Evolutionary conservation across 2,797 vertebrate genomes (phyloP), one percentile per base, ranked within the genome.

Genomic region (Astyanax mexicanus): DNA sequence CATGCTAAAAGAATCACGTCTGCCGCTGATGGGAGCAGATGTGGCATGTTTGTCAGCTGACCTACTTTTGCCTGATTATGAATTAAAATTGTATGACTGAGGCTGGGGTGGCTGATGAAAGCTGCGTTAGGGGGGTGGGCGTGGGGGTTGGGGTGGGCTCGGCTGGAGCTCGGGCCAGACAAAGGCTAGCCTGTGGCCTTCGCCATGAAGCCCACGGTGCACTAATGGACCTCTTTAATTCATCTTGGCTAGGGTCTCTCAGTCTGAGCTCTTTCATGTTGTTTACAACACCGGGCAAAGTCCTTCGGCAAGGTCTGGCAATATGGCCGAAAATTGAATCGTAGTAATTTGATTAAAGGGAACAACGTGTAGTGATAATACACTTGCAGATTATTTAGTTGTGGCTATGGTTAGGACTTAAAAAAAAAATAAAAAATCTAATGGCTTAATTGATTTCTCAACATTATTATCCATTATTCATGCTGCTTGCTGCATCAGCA

Each of bases 41-140:
- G 93, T 92, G 91, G 90, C 90, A 90, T 90, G 89, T 91, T 92
- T 91, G 89, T 91, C 86, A 88, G 91, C 88, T 91, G 92, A 92
- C 93, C 93, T 92, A 93, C 90, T 93, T 93, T 90, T 84, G 85
- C 89, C 79, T 86, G 87, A 91, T 91, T 92, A 90, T 87, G 88
- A 91, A 93, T 94, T 92, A 92, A 94, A 92, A 88, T 93, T 92
- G 89, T 89, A 93, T 93, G 92, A 93, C 65, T 83, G 85, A 57
- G 85, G 84, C 87, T 88, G 84, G 86, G 86, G 90, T 82, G 72
- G 75, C 74, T 82, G 79, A 90, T 92, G 86, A 92, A 92, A 91
- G 86, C 91, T 92, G 86, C 83, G 19, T 3, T 23, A 27, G 91
- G 92, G 81, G 17, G 13, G 65, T n/a, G n/a, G n/a, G n/a, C n/a